Evolutionary conservation across 2,113 vertebrate genomes (phyloP), one percentile per base, ranked within the genome.

Genomic region (Myotis davidii): DNA sequence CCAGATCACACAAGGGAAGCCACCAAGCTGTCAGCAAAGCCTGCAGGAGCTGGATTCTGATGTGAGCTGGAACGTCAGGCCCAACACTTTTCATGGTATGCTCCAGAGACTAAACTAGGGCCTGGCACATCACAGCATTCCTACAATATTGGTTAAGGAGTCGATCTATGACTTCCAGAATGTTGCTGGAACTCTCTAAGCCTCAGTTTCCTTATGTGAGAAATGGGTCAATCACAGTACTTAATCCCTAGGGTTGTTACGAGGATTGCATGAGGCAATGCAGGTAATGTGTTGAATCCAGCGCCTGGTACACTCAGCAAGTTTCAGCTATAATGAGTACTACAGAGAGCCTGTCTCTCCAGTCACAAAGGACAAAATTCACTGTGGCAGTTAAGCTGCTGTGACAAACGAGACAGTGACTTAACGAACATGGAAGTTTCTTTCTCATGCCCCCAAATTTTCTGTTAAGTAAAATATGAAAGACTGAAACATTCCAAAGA

Each of bases 381-480:
- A 27, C 6, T 25, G 64, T 37, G 21, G 39, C 73, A 11, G 18
- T 45, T 83, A 73, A 56, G 21, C 64, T 65, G 50, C 39, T 50
- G 0, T 70, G 64, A 76, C 78, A 86, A 82, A 82, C 17, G 34
- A 45, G 48, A 69, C 5, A n/a, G 56, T 61, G 42, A 48, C 59
- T 88, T n/a, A 79, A 89, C n/a, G 48, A 82, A 52, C 34, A 9
- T 32, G 16, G 6, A 65, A 20, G 21, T 18, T 69, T 85, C n/a
- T 78, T 18, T 82, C 42, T 95, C 17, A 4, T 29, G n/a, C 6
- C 10, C 45, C 13, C 25, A 85, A 83, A 76, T 72, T 50, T 77
- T 78, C 86, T 84, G n/a, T 42, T 42, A 67, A 39, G 11, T 65
- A 87, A 87, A 96, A 82, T 64, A 52, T 27, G 39, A 92, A 85